Evolutionary conservation across 2,113 vertebrate genomes (phyloP), one percentile per base, ranked within the genome.

Genomic region (Barnardius zonarius): DNA sequence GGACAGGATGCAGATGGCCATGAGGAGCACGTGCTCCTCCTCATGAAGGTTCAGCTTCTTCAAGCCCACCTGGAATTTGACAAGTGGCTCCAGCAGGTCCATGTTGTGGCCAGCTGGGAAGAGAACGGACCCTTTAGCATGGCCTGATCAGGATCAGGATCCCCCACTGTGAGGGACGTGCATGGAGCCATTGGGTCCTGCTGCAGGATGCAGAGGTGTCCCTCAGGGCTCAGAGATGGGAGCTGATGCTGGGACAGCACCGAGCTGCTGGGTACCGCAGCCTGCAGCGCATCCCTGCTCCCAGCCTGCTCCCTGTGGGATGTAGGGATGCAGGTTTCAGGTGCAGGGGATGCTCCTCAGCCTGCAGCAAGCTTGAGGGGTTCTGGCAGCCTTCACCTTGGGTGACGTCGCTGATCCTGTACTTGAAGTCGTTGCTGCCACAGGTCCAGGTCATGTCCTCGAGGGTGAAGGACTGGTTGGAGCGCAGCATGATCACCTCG

Each of bases 381-480:
- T 7, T 5, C 48, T 1, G 11, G 74, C 35, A 17, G 44, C 37
- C 51, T 18, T 2, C 48, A 99, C 99, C 99, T 98, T 99, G 99
- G 86, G 99, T 97, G 93, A 99, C 98, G 2, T 99, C 99, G 35
- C 95, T 98, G 97, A 99, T 63, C 64, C 98, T 94, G 97, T 99
- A 99, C 95, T 99, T 99, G 96, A 99, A 99, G 80, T 99, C 99
- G 0, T 86, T 98, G 69, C 96, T 98, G 79, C 99, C 99, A 0
- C 99, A 99, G 97, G 98, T 98, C 99, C 99, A 99, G 44, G 98
- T 98, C 99, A 99, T 99, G 95, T 99, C 99, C 11, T 99, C 99
- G 78, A 99, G 93, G 94, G 95, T 98, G 98, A 99, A 99, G 76
- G 99, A 99, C 96, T 99, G 98, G 95, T 99, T 99, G 33, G 99